Conservation (phyloP, 2,113 vertebrate genomes). For the Ammodytes marinus region DNA sequence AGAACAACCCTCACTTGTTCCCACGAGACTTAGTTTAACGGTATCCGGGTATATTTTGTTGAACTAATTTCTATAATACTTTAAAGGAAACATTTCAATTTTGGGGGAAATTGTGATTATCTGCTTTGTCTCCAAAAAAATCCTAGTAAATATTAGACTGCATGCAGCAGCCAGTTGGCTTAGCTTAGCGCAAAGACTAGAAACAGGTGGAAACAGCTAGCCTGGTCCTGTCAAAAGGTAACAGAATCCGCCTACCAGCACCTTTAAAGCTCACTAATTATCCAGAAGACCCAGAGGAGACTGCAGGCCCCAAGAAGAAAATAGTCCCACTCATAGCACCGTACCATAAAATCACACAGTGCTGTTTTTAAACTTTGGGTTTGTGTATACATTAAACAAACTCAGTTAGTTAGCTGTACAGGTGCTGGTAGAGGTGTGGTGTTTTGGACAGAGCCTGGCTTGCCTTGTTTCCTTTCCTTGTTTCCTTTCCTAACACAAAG, state of each 20-base stretch:
- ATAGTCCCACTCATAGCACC: neutral
- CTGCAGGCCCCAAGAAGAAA: neutral
- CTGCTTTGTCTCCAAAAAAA: neutral
- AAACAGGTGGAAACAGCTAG: neutral
- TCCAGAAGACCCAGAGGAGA: neutral
- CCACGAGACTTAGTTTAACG: constrained; percentile 4
- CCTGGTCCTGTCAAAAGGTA: neutral
- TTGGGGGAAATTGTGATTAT: neutral
- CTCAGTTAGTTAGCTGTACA: neutral
- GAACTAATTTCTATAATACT: neutral
- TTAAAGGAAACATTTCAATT: constrained; percentile 1
- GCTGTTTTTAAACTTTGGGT: neutral
- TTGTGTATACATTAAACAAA: neutral
- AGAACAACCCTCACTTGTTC: constrained; percentile 30
- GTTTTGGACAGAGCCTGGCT: neutral
- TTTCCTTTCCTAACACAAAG: neutral
- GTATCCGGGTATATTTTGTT: neutral
- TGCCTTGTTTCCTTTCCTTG: neutral
- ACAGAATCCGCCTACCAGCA: neutral
- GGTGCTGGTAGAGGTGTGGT: neutral
- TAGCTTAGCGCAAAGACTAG: neutral
- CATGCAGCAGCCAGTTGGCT: neutral
- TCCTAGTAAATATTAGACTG: neutral
- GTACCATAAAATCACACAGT: neutral
- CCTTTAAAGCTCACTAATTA: neutral